Percentiles rank a stretch among this genome's conserved stretches.
Evolutionary conservation across 1,140 invertebrate genomes (phyloP).

Genomic region (Calephelis nemesis): DNA sequence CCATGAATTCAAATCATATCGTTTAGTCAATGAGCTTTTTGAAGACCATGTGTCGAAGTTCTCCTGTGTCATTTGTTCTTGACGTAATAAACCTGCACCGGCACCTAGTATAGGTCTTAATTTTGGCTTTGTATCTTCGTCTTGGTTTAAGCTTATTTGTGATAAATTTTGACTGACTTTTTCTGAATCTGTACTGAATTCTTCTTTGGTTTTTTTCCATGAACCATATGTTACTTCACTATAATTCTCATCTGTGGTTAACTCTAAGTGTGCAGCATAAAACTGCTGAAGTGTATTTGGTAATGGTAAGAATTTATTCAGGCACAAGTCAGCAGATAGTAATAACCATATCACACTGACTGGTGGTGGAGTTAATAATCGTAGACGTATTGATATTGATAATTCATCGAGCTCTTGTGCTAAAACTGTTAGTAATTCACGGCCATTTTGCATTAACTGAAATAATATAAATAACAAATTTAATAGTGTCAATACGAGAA

Average conservation of each 20-base stretch:
- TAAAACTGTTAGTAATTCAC: slow-evolving; percentile 58
- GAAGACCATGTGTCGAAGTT: slow-evolving; percentile 57
- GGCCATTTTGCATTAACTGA: slow-evolving; percentile 72
- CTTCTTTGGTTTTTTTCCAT: slow-evolving; percentile 63
- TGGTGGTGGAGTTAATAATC: slow-evolving; percentile 58
- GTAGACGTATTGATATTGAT: slow-evolving; percentile 61
- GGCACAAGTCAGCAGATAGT: slow-evolving; percentile 61
- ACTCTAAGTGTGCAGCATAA: slow-evolving; percentile 64
- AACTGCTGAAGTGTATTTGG: slow-evolving; percentile 69
- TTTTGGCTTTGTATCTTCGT: slow-evolving; percentile 62
- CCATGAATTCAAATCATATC: slow-evolving; percentile 70
- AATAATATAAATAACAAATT: slow-evolving; percentile 22
- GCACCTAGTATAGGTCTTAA: slow-evolving; percentile 67
- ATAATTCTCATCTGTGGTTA: slow-evolving; percentile 59
- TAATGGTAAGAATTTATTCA: slow-evolving; percentile 70
- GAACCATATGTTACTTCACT: slow-evolving; percentile 69
- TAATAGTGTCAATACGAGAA: not conserved
- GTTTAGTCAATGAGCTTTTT: slow-evolving; percentile 53
- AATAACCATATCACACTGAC: slow-evolving; percentile 67
- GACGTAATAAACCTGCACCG: slow-evolving; percentile 57
- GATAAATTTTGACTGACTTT: slow-evolving; percentile 52
- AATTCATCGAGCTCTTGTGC: slow-evolving; percentile 63
- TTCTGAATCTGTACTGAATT: slow-evolving; percentile 39
- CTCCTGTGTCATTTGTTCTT: slow-evolving; percentile 58
- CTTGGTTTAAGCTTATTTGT: slow-evolving; percentile 56